A percentile compares a stretch with the other conserved stretches of the same genome.
Evolutionary conservation across 37 sponge, comb jelly and placozoan genomes (phyloP).

Genomic region (Beroe ovata): DNA sequence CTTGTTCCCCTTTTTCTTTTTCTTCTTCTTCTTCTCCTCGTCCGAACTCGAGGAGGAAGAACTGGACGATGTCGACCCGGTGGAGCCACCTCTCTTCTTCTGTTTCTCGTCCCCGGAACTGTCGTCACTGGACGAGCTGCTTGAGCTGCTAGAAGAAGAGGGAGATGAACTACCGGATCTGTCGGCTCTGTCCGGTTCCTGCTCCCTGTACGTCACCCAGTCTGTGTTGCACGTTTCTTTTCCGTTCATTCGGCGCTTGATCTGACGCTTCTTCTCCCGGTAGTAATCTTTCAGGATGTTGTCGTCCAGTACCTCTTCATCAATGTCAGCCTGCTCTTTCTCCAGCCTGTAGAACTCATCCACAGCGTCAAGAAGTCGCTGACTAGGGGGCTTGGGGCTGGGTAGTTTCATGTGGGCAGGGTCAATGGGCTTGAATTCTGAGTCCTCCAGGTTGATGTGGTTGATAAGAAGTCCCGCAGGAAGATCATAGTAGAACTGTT

Average conservation of each 20-base stretch:
- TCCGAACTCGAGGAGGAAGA: neutral
- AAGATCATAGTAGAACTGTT: conserved; percentile 82
- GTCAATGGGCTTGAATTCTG: conserved; percentile 76
- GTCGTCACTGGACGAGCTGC: neutral
- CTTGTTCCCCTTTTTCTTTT: neutral
- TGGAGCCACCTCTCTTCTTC: neutral
- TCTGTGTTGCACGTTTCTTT: neutral
- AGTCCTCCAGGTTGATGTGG: conserved; percentile 78
- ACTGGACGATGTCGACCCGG: neutral
- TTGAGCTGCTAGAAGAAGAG: conserved; percentile 21
- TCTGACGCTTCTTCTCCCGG: conserved; percentile 54
- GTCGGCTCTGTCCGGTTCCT: neutral
- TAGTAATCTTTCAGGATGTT: conserved; percentile 23
- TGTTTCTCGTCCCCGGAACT: neutral
- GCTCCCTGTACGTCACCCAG: conserved; percentile 30
- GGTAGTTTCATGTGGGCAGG: conserved; percentile 79
- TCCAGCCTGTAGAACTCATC: conserved; percentile 85
- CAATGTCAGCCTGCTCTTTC: neutral
- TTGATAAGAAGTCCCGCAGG: conserved; percentile 94
- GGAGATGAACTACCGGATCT: conserved; percentile 12
- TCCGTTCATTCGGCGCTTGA: conserved; percentile 7
- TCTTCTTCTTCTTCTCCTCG: neutral
- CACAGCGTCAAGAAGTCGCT: conserved; percentile 85
- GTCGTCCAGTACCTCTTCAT: conserved; percentile 24
- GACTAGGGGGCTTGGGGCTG: conserved; percentile 85